phyloP scores from a whole-genome alignment of 2,797 vertebrate species.

The Poecilia gillii region DNA sequence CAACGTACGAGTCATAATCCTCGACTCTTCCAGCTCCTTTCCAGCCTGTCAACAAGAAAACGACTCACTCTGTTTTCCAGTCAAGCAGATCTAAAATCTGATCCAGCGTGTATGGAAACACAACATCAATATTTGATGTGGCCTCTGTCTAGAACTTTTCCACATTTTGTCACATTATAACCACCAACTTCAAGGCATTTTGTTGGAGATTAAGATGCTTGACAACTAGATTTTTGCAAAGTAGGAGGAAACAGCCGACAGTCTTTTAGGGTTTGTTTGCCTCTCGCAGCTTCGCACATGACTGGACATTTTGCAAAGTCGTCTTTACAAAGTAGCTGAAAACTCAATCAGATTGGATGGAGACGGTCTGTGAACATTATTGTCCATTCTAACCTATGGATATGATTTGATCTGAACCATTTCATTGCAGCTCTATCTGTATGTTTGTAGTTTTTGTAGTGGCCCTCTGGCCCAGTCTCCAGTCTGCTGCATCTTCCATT shows the following conservation, averaged over 20 bases:
- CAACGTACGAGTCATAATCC: constrained; percentile 42
- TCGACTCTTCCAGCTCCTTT: constrained; percentile 14
- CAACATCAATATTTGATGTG: background rate
- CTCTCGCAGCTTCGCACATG: background rate
- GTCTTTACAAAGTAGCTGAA: background rate
- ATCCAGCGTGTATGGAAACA: background rate
- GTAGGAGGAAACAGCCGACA: background rate
- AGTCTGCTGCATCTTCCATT: background rate
- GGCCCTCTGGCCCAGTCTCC: background rate
- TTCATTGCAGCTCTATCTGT: background rate
- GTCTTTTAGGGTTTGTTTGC: background rate
- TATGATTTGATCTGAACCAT: background rate
- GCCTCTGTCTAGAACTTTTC: background rate
- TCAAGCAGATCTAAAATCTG: background rate
- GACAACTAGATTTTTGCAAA: background rate
- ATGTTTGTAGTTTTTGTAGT: too few relatives aligned
- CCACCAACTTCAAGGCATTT: background rate
- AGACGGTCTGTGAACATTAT: background rate
- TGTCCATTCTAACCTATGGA: background rate
- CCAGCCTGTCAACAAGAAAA: constrained; percentile 27
- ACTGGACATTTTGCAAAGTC: background rate
- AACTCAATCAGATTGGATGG: background rate
- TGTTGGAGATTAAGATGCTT: background rate
- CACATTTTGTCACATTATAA: background rate
- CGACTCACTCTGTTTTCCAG: constrained; percentile 7